Evolutionary conservation across 2,113 vertebrate genomes (phyloP).

Genomic region (Epinephelus fuscoguttatus): DNA sequence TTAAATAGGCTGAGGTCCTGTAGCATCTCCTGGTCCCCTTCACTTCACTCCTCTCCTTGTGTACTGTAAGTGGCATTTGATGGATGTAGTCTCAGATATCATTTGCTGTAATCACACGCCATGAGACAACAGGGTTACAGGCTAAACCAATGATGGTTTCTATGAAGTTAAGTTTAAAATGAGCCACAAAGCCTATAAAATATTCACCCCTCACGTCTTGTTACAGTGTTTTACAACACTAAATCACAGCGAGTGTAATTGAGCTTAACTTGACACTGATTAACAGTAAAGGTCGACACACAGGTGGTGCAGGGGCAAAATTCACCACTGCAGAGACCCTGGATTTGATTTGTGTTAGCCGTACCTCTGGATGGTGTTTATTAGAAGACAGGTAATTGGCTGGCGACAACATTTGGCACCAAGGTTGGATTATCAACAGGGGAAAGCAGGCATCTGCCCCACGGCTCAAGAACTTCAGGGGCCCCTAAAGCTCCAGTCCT

Average conservation of each 20-base stretch:
- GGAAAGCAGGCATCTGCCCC: background rate
- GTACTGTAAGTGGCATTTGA: slow-evolving; percentile 12
- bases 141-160: slow-evolving; percentile 3
- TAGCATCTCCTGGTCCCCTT: background rate
- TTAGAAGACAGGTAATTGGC: background rate
- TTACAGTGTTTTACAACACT: slow-evolving; percentile 12
- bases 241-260: background rate
- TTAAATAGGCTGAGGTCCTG: slow-evolving; percentile 37
- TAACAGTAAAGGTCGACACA: background rate
- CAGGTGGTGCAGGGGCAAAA: too few species aligned
- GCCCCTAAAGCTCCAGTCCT: background rate
- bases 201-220: background rate
- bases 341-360: slow-evolving; percentile 2
- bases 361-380: background rate
- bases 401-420: background rate
- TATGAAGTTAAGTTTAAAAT: background rate
- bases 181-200: background rate
- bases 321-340: background rate
- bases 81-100: slow-evolving; percentile 17
- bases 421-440: background rate
- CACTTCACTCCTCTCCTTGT: slow-evolving; percentile 7
- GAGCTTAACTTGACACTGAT: slow-evolving; percentile 7
- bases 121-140: slow-evolving; percentile 1
- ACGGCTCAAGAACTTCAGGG: background rate
- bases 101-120: slow-evolving; percentile 17